Conservation (phyloP, 2,113 vertebrate species). For the Ochotona princeps region DNA sequence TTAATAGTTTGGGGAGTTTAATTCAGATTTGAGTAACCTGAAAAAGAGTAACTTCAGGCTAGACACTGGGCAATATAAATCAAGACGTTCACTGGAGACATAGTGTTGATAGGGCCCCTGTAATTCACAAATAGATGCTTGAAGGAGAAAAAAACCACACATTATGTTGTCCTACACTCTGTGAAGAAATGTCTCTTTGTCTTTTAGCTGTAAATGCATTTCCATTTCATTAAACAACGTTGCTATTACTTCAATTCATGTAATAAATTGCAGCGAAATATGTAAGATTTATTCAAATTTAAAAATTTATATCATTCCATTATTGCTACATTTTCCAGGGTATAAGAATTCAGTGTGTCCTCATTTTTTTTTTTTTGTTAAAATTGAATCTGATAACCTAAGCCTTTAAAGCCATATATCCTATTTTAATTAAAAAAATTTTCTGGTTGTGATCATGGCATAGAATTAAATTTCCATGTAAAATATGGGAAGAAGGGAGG, state of each 20-base stretch:
- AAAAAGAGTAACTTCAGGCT: constrained; percentile 38
- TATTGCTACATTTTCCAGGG: constrained; percentile 72
- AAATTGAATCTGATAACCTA: constrained; percentile 89
- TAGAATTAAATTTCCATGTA: constrained; percentile 89
- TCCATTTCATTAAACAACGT: not conserved
- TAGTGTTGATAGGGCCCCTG: not conserved
- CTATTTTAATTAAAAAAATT: constrained; percentile 88
- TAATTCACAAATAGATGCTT: constrained; percentile 40
- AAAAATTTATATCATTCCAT: constrained; percentile 48
- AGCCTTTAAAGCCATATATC: constrained; percentile 87
- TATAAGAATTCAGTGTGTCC: constrained; percentile 69
- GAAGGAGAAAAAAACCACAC: constrained; percentile 58
- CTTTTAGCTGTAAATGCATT: constrained; percentile 35
- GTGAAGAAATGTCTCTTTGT: constrained; percentile 32
- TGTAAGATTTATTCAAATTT: constrained; percentile 25
- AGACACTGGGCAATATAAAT: constrained; percentile 41
- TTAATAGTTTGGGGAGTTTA: constrained; percentile 7
- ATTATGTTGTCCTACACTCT: not conserved
- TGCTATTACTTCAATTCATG: constrained; percentile 19
- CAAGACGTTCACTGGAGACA: constrained; percentile 15
- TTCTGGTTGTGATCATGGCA: constrained; percentile 87
- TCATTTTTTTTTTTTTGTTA: constrained; percentile 73
- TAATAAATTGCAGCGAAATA: constrained; percentile 53
- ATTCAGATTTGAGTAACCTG: constrained; percentile 35
- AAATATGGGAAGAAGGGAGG: constrained; percentile 89